Conservation (phyloP, 2,888 invertebrate species). For the Catonia carolina region DNA sequence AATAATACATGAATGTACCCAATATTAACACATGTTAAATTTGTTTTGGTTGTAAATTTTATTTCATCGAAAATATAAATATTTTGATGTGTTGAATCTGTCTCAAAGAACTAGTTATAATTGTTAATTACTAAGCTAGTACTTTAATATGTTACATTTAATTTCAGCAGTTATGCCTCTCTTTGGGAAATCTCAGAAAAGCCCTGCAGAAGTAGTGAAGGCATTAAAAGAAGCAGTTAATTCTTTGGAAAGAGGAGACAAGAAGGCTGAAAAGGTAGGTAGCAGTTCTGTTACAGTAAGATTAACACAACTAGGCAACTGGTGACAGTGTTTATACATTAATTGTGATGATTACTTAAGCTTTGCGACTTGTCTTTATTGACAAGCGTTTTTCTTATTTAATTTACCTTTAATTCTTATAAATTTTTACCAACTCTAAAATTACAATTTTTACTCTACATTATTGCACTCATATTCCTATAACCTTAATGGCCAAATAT, state of each 20-base stretch:
- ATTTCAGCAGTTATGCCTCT: slow-evolving; percentile 64
- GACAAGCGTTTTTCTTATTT: neutral
- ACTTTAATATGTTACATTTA: slow-evolving; percentile 1
- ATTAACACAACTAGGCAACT: neutral
- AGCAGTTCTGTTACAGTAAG: no score
- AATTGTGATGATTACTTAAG: slow-evolving; percentile 2
- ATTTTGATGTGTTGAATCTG: neutral
- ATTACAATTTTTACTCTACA: no score
- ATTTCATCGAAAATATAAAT: no score
- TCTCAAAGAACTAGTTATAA: neutral
- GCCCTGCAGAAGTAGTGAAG: slow-evolving; percentile 94
- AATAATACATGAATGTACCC: no score
- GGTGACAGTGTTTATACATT: no score
- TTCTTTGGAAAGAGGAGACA: slow-evolving; percentile 88
- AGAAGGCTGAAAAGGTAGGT: slow-evolving; percentile 93
- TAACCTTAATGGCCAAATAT: no score
- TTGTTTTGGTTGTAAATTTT: no score
- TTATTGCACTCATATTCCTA: no score
- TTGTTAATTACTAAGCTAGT: neutral
- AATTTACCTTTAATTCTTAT: neutral
- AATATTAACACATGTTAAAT: no score
- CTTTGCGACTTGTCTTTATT: neutral
- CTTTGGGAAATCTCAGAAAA: slow-evolving; percentile 97
- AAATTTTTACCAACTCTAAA: no score
- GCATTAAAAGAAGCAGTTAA: slow-evolving; percentile 87